Conservation (phyloP, 2,888 invertebrate species). For the Nephrotoma flavescens region DNA sequence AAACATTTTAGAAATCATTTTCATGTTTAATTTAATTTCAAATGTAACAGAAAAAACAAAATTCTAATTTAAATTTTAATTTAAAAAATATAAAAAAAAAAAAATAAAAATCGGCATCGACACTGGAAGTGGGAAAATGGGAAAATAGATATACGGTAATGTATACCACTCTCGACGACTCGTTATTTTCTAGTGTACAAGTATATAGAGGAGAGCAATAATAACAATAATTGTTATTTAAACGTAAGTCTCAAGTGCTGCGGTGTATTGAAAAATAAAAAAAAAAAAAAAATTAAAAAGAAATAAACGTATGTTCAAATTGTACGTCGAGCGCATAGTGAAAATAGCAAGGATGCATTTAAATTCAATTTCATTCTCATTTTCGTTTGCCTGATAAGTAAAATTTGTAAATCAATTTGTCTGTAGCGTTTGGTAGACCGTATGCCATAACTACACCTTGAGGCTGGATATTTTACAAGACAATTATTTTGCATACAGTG, state of each 20-base stretch:
- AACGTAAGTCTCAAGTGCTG: background rate
- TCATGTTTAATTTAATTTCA: background rate
- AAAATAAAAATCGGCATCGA: background rate
- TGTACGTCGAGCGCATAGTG: no score
- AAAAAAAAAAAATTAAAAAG: background rate
- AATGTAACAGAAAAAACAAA: background rate
- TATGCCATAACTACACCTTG: no score
- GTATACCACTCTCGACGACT: background rate
- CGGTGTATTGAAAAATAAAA: background rate
- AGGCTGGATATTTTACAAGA: no score
- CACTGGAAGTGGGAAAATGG: background rate
- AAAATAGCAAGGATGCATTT: no score
- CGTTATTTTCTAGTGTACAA: background rate
- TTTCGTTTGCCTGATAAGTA: background rate
- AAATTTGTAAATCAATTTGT: no score
- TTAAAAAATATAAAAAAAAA: background rate
- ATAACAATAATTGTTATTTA: background rate
- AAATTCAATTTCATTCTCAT: background rate
- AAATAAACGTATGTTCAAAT: no score
- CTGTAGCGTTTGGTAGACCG: no score
- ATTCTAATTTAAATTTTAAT: background rate
- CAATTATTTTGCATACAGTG: no score
- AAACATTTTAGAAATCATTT: background rate
- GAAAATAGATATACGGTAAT: background rate
- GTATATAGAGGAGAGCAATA: background rate